These are phyloP conservation scores for Hormaphis cornu DNA, from an alignment of 1,140 invertebrate species.

Conservation along the genomic window DNA sequence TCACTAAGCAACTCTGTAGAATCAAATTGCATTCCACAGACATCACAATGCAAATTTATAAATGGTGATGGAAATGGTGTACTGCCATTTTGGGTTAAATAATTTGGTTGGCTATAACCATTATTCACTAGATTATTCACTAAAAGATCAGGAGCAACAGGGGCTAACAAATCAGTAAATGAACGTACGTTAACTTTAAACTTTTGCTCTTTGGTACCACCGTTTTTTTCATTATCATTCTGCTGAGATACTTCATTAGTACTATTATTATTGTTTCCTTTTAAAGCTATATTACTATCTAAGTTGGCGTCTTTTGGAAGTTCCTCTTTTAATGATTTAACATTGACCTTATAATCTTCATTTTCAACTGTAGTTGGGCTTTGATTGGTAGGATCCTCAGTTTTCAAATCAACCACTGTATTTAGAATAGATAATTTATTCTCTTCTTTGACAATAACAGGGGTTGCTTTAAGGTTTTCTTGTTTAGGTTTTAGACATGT, in stretches of 20 bases:
- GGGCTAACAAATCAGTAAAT: neutral
- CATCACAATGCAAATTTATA: constrained; percentile 41
- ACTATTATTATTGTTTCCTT: neutral
- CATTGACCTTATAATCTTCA: neutral
- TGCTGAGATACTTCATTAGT: neutral
- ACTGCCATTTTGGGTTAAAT: constrained; percentile 17
- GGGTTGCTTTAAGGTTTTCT: too few relatives aligned
- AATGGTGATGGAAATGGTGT: neutral
- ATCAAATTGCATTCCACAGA: constrained; percentile 46
- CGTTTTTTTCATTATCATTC: neutral
- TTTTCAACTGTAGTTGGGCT: neutral
- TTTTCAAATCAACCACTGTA: constrained; percentile 8
- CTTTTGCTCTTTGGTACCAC: neutral
- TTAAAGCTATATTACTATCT: neutral
- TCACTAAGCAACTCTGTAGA: constrained; percentile 44
- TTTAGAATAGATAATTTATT: neutral
- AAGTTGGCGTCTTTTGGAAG: neutral
- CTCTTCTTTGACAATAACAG: too few relatives aligned
- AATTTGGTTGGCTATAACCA: neutral
- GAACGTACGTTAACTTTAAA: constrained; percentile 2
- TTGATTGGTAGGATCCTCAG: neutral
- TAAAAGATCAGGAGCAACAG: neutral
- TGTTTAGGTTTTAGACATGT: too few relatives aligned
- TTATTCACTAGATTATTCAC: neutral
- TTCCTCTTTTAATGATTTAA: constrained; percentile 22